Evolutionary conservation across 2,113 vertebrate species (phyloP).

Genomic region (Dicentrarchus labrax): DNA sequence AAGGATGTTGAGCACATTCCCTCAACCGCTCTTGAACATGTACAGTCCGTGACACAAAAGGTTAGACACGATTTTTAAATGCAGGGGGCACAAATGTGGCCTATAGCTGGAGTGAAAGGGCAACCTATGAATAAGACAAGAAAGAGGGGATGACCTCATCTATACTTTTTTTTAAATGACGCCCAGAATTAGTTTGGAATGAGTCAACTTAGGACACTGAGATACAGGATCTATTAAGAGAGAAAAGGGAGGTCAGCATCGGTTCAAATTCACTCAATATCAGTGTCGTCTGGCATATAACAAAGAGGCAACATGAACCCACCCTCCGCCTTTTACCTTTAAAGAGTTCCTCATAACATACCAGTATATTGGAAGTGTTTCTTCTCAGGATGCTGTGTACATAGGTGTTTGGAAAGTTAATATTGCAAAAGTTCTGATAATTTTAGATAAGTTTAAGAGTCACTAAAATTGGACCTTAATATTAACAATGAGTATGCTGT

Average conservation of each 20-base stretch:
- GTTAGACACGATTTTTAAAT: slow-evolving; percentile 64
- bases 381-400: neutral
- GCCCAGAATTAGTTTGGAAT: slow-evolving; percentile 50
- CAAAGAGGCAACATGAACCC: slow-evolving; percentile 1
- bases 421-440: neutral
- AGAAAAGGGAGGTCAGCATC: slow-evolving; percentile 30
- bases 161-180: slow-evolving; percentile 19
- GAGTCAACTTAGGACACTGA: slow-evolving; percentile 39
- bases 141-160: slow-evolving; percentile 58
- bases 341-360: neutral
- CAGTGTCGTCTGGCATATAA: slow-evolving; percentile 37
- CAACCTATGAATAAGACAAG: slow-evolving; percentile 67
- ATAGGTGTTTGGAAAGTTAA: neutral
- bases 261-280: slow-evolving; percentile 42
- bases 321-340: slow-evolving; percentile 32
- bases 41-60: slow-evolving; percentile 53
- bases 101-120: slow-evolving; percentile 62
- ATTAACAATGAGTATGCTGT: neutral
- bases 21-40: slow-evolving; percentile 27
- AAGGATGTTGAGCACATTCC: slow-evolving; percentile 14
- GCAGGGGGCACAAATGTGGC: slow-evolving; percentile 45
- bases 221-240: slow-evolving; percentile 34
- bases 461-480: neutral
- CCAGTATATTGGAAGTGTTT: neutral
- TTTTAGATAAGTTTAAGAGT: neutral